These are phyloP conservation scores for Meteorus colon DNA, from an alignment of 2,888 invertebrate species.

Conservation along the genomic window DNA sequence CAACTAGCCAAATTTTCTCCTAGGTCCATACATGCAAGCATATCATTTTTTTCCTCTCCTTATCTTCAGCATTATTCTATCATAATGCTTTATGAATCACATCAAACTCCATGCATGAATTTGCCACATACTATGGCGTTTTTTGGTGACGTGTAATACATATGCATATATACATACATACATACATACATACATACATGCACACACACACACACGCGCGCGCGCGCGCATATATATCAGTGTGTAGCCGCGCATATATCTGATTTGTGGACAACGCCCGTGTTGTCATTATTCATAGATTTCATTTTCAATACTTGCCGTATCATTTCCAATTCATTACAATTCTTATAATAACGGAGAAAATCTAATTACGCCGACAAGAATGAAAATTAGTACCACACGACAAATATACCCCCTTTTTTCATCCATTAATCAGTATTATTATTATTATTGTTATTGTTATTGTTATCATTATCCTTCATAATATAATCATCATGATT, in stretches of 20 bases:
- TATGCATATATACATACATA: background rate
- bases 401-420: no score
- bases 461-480: background rate
- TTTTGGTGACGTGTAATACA: slow-evolving; percentile 35
- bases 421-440: no score
- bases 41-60: background rate
- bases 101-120: background rate
- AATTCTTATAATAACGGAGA: background rate
- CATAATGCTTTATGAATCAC: background rate
- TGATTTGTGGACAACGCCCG: slow-evolving; percentile 56
- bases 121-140: slow-evolving; percentile 27
- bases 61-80: no score
- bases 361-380: background rate
- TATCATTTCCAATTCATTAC: background rate
- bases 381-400: no score
- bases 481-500: no score
- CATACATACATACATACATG: background rate
- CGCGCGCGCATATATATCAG: no score
- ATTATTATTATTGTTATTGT: background rate
- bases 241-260: background rate
- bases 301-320: background rate
- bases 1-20: slow-evolving; percentile 38
- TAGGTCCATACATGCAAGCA: background rate
- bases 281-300: background rate
- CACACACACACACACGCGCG: no score